Conservation (phyloP, 2,888 invertebrate species). For the Azorinus chamasolen region DNA sequence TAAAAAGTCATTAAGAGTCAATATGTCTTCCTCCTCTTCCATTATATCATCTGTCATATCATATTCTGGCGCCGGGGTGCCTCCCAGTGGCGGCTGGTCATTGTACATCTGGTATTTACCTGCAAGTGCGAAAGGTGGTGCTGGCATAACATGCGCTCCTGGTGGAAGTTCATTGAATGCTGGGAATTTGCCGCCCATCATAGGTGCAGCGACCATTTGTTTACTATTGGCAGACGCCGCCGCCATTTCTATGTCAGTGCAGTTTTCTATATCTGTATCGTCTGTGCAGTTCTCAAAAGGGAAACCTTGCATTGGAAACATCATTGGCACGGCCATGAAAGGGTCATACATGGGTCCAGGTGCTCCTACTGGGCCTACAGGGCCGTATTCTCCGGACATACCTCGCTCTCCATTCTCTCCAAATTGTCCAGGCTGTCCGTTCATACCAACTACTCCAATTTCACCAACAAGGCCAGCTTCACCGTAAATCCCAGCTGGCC, state of each 20-base stretch:
- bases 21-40: slow-evolving; percentile 28
- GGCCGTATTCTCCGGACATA: slow-evolving; percentile 35
- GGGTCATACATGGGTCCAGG: slow-evolving; percentile 44
- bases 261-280: neutral
- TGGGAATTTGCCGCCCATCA: slow-evolving; percentile 25
- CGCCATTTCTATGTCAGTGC: slow-evolving; percentile 21
- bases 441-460: slow-evolving; percentile 37
- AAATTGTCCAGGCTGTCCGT: slow-evolving; percentile 33
- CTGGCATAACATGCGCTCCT: slow-evolving; percentile 44
- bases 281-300: neutral
- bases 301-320: slow-evolving; percentile 7
- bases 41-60: neutral
- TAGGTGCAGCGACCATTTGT: neutral
- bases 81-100: neutral
- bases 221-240: neutral
- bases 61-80: neutral
- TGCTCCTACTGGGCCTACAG: slow-evolving; percentile 42
- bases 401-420: slow-evolving; percentile 51
- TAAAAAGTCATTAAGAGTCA: neutral
- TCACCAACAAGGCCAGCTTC: slow-evolving; percentile 45
- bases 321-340: slow-evolving; percentile 9
- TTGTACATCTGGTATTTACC: neutral
- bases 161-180: slow-evolving; percentile 43
- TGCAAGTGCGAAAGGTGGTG: neutral
- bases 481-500: slow-evolving; percentile 52